Evolutionary conservation across 1,140 invertebrate species (phyloP).

Genomic region (Araneus ventricosus): DNA sequence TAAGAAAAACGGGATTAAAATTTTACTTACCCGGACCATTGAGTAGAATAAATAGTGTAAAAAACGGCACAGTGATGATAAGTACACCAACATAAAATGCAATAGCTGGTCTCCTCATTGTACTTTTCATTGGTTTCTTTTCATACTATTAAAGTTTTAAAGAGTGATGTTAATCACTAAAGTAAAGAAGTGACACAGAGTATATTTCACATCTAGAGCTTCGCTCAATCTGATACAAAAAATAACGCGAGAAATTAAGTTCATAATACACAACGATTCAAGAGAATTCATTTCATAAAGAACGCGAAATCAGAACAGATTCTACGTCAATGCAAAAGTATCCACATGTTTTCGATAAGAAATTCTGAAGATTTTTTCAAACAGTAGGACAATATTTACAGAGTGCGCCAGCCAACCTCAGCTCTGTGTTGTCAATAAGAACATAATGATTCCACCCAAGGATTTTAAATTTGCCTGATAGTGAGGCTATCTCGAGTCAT

Average conservation of each 20-base stretch:
- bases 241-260: neutral
- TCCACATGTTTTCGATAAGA: neutral
- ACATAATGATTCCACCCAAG: neutral
- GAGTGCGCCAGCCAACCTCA: neutral
- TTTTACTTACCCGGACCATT: slow-evolving; percentile 72
- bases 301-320: neutral
- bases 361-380: neutral
- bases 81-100: slow-evolving; percentile 74
- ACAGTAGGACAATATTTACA: neutral
- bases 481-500: neutral
- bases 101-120: slow-evolving; percentile 72
- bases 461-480: slow-evolving; percentile 27
- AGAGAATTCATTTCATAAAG: neutral
- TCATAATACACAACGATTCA: neutral
- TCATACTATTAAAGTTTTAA: neutral
- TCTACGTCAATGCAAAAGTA: neutral
- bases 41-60: slow-evolving; percentile 71
- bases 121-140: neutral
- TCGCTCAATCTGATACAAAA: neutral
- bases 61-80: slow-evolving; percentile 67
- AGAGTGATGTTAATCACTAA: neutral
- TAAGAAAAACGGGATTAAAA: neutral
- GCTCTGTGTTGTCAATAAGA: neutral
- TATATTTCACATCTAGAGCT: neutral
- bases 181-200: neutral